phyloP scores from a whole-genome alignment of 2,797 vertebrate species.

The Dryobates pubescens region DNA sequence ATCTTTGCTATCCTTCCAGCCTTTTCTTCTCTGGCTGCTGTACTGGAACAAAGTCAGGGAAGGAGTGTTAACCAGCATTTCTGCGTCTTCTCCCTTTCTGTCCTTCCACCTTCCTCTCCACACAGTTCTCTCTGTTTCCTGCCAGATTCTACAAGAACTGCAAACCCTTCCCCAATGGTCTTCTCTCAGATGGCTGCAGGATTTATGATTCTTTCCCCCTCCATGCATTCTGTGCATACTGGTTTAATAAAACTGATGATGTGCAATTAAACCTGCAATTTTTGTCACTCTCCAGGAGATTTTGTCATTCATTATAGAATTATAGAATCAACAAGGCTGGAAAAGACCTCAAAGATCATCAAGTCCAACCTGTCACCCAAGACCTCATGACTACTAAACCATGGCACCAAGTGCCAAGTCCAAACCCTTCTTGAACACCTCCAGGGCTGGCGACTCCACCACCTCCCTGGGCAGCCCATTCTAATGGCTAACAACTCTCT shows the following conservation, averaged over 20 bases:
- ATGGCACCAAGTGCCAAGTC: too few species aligned
- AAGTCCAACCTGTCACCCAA: too few species aligned
- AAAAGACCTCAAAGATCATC: too few species aligned
- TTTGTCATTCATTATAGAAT: not conserved
- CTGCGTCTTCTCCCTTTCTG: not conserved
- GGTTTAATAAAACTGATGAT: not conserved
- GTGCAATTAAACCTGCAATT: not conserved
- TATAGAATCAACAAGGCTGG: too few species aligned
- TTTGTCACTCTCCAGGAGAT: not conserved
- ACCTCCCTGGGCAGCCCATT: too few species aligned
- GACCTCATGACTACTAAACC: too few species aligned
- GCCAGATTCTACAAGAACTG: not conserved
- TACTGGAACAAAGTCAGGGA: not conserved
- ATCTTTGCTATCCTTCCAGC: not conserved
- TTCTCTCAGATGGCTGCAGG: not conserved
- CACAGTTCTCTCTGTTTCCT: not conserved
- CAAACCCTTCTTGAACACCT: too few species aligned
- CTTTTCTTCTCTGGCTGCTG: not conserved
- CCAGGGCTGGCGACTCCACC: too few species aligned
- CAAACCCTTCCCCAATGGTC: not conserved
- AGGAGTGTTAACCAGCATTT: not conserved
- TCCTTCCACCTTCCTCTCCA: not conserved
- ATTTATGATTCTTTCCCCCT: not conserved
- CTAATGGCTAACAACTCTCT: too few species aligned
- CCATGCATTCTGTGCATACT: rapidly evolving